Evolutionary conservation across 2,113 vertebrate genomes (phyloP).

Genomic region (Fregetta grallaria): DNA sequence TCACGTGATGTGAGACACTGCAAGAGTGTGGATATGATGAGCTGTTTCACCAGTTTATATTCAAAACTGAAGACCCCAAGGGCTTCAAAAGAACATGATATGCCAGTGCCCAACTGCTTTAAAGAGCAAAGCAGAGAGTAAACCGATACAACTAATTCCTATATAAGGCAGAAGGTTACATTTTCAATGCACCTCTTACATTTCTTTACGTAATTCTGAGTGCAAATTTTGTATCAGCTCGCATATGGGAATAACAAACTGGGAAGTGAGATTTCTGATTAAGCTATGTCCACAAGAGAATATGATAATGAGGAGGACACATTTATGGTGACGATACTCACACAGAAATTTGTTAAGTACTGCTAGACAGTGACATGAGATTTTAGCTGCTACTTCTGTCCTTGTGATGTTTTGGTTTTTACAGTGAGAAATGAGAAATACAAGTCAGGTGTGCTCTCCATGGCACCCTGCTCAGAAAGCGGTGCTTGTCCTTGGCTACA

Average conservation of each 20-base stretch:
- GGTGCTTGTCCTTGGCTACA: neutral
- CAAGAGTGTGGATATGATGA: neutral
- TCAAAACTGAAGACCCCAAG: neutral
- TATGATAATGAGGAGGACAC: neutral
- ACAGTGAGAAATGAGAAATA: neutral
- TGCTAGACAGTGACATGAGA: neutral
- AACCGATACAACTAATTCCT: neutral
- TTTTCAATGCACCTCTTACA: neutral
- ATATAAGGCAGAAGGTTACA: neutral
- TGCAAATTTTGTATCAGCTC: slow-evolving; percentile 13
- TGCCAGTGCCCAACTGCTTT: neutral
- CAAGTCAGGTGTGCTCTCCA: neutral
- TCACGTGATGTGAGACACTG: neutral
- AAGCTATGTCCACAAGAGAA: slow-evolving; percentile 26
- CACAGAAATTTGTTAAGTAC: neutral
- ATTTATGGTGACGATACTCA: neutral
- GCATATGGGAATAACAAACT: neutral
- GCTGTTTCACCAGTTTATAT: neutral
- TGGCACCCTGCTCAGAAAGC: neutral
- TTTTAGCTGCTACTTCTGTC: neutral
- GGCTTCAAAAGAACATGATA: neutral
- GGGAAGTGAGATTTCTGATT: slow-evolving; percentile 48
- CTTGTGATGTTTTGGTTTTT: neutral
- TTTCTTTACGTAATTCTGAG: slow-evolving; percentile 39
- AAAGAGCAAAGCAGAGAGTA: neutral